Evolutionary conservation across 2,113 vertebrate genomes (phyloP).

Genomic region (Odocoileus hemionus): DNA sequence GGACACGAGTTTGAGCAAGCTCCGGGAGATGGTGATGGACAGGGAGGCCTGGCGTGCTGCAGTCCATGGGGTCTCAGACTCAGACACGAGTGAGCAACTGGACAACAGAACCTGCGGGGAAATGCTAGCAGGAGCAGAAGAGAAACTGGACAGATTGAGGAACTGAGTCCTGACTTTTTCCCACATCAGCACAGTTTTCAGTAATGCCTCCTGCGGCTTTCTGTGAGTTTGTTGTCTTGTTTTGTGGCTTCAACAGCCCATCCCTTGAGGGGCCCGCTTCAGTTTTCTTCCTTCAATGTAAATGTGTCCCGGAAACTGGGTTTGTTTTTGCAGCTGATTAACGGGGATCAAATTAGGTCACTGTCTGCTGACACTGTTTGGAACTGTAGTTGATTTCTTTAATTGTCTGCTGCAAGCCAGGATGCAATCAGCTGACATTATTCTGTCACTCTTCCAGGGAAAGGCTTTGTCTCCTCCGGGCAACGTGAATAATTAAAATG

Average conservation of each 20-base stretch:
- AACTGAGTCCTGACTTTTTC: rapidly evolving
- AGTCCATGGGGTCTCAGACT: rapidly evolving
- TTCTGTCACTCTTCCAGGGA: conserved; percentile 1
- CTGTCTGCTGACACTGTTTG: conserved; percentile 53
- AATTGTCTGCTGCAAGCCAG: conserved; percentile 63
- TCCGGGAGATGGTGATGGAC: background rate
- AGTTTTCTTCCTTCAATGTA: background rate
- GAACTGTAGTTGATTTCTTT: conserved; percentile 69
- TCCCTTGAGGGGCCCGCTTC: background rate
- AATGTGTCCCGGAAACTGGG: rapidly evolving
- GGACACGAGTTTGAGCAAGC: rapidly evolving
- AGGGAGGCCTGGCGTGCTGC: background rate
- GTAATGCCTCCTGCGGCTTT: too few species aligned
- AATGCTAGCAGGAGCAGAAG: rapidly evolving
- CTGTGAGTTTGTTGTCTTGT: rapidly evolving
- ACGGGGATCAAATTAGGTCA: conserved; percentile 62
- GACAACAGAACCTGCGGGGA: rapidly evolving
- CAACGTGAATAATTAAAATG: background rate
- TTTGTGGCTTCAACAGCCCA: background rate
- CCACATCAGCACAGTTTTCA: background rate
- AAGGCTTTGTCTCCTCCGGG: conserved; percentile 39
- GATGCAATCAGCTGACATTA: conserved; percentile 39
- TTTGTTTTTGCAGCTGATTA: background rate
- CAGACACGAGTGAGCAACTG: rapidly evolving
- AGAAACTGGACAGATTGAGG: rapidly evolving